A percentile compares a stretch with the other conserved stretches of the same genome.
phyloP scores from a whole-genome alignment of 1,140 invertebrate species.

The Drosophila asahinai region DNA sequence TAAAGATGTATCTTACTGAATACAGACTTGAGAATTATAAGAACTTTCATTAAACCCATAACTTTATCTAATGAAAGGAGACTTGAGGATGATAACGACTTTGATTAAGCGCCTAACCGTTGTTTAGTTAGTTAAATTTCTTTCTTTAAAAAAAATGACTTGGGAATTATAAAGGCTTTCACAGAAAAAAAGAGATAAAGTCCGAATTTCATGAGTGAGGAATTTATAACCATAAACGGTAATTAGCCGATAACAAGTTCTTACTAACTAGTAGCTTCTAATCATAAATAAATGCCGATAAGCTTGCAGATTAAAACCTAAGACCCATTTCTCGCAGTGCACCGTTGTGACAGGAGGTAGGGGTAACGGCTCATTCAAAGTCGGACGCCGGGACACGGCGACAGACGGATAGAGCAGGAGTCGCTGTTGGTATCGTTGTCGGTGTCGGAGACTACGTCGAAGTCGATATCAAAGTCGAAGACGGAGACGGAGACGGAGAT shows the following conservation, averaged over 20 bases:
- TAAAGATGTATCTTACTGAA: no score
- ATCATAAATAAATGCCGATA: fast-evolving
- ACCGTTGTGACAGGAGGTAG: slow-evolving; percentile 8
- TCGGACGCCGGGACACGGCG: slow-evolving; percentile 21
- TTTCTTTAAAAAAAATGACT: background rate
- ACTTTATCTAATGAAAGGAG: no score
- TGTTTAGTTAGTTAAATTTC: background rate
- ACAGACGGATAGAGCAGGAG: slow-evolving; percentile 28
- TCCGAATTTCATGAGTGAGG: background rate
- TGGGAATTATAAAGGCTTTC: background rate
- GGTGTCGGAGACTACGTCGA: background rate
- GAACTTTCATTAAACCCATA: no score
- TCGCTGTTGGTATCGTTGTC: background rate
- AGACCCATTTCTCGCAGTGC: background rate
- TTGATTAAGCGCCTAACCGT: no score
- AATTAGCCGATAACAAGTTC: background rate
- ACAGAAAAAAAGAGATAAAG: background rate
- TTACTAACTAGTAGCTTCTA: background rate
- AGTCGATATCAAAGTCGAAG: slow-evolving; percentile 7
- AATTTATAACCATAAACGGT: no score
- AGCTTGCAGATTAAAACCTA: background rate
- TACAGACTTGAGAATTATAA: no score
- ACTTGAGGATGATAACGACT: no score
- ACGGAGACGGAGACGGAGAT: background rate
- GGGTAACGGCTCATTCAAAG: slow-evolving; percentile 66